Percentiles rank a stretch among this genome's conserved stretches.
Evolutionary conservation across 1,140 invertebrate genomes (phyloP).

Genomic region (Steinernema khuongi): DNA sequence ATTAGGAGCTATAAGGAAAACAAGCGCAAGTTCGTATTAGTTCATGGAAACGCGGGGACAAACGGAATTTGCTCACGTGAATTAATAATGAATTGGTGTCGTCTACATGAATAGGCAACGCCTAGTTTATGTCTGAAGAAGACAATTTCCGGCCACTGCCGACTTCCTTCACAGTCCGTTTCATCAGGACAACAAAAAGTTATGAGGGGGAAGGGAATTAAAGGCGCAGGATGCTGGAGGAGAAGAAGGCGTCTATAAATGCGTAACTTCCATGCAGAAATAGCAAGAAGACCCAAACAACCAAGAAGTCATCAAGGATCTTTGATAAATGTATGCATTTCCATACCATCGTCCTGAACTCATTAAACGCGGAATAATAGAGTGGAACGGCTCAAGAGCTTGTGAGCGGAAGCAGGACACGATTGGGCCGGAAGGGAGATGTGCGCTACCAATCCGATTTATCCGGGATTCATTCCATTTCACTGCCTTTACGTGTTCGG

Average conservation of each 20-base stretch:
- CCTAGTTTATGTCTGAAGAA: not conserved
- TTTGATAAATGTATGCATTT: not conserved
- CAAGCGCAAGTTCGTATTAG: not conserved
- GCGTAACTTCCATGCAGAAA: not conserved
- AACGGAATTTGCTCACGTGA: not conserved
- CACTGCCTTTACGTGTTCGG: not conserved
- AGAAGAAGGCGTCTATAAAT: not conserved
- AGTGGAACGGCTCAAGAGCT: not conserved
- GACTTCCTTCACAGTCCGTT: not conserved
- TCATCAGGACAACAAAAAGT: not conserved
- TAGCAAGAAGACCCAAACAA: not conserved
- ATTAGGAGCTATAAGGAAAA: not conserved
- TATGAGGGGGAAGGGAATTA: not conserved
- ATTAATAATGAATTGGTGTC: not conserved
- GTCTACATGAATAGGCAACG: not conserved
- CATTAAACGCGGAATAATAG: slow-evolving; percentile 6
- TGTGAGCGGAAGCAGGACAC: not conserved
- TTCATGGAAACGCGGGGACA: not conserved
- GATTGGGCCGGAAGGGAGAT: too few relatives aligned
- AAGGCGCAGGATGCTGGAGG: not conserved
- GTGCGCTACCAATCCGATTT: slow-evolving; percentile 1
- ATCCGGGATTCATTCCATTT: not conserved
- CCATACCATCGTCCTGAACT: not conserved
- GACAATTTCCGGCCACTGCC: not conserved
- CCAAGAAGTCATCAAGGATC: not conserved